phyloP scores from a whole-genome alignment of 2,113 vertebrate genomes.

The Tupaia chinensis region DNA sequence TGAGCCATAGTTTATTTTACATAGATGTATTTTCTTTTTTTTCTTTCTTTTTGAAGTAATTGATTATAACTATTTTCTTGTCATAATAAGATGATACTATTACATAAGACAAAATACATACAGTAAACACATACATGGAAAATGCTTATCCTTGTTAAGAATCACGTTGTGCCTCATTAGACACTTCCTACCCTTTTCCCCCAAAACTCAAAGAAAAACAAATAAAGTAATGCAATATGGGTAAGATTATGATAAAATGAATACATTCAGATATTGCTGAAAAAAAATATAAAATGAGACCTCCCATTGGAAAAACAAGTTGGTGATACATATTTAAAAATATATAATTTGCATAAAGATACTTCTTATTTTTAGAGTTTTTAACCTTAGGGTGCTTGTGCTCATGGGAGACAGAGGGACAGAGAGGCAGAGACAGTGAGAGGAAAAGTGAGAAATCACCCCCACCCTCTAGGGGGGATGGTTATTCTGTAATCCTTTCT shows the following conservation, averaged over 20 bases:
- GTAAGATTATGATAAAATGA: not conserved
- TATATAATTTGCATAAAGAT: not conserved
- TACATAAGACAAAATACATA: not conserved
- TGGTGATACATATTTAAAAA: slow-evolving; percentile 27
- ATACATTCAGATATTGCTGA: not conserved
- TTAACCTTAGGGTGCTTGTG: no score
- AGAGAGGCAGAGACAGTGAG: no score
- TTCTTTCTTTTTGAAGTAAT: slow-evolving; percentile 10
- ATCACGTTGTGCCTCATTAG: not conserved
- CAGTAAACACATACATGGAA: slow-evolving; percentile 21
- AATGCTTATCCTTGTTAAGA: not conserved
- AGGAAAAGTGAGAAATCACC: no score
- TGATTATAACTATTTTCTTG: not conserved
- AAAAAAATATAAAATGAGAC: not conserved
- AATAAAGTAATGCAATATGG: not conserved
- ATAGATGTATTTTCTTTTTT: not conserved
- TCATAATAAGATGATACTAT: not conserved
- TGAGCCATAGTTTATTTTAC: not conserved
- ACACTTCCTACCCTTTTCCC: not conserved
- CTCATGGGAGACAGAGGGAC: no score
- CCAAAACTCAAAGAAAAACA: not conserved
- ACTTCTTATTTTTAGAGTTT: no score
- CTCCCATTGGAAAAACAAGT: not conserved
- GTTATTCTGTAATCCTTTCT: no score
- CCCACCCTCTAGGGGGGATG: no score